Conservation (phyloP, 2,797 vertebrate species). For the Erethizon dorsatum region DNA sequence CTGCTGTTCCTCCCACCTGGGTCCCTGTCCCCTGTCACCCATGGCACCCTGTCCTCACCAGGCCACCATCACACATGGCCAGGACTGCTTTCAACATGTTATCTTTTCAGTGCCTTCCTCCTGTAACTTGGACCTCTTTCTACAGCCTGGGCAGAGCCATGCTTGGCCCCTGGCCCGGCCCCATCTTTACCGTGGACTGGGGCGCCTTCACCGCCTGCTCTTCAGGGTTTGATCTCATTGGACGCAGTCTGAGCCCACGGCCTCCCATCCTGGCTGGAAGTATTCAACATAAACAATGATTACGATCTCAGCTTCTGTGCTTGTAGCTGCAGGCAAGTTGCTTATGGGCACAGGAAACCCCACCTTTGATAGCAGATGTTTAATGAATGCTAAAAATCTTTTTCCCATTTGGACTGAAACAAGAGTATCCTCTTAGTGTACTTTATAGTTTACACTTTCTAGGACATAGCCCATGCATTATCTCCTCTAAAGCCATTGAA, state of each 20-base stretch:
- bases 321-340: background rate
- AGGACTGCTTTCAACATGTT: background rate
- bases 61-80: fast-evolving
- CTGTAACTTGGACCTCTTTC: background rate
- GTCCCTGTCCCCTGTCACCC: fast-evolving
- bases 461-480: background rate
- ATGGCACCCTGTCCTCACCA: background rate
- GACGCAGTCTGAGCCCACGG: background rate
- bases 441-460: background rate
- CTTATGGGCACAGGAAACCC: background rate
- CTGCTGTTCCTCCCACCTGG: background rate
- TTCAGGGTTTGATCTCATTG: background rate
- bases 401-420: background rate
- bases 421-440: background rate
- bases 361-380: background rate
- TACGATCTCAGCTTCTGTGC: background rate
- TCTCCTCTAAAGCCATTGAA: constrained; percentile 15
- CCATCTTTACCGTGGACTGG: background rate
- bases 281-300: background rate
- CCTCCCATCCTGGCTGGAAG: background rate
- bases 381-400: background rate
- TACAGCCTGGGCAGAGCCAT: background rate
- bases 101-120: background rate
- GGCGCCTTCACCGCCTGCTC: fast-evolving
- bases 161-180: background rate